Evolutionary conservation across 1,140 invertebrate species (phyloP).

Genomic region (Drosophila nannoptera): DNA sequence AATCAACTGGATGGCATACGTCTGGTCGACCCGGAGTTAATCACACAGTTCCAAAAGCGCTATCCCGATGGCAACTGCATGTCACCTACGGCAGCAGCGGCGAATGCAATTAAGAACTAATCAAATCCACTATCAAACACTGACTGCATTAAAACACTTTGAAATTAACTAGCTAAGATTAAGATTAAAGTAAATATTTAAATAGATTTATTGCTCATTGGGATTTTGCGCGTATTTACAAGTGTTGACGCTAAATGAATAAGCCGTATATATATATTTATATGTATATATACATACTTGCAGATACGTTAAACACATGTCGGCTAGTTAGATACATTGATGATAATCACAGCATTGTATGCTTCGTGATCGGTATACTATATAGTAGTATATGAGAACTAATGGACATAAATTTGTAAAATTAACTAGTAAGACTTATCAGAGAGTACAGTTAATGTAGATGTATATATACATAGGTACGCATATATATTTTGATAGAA

Average conservation of each 20-base stretch:
- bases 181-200: conserved; percentile 41
- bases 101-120: conserved; percentile 65
- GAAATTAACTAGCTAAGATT: background rate
- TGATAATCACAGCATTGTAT: conserved; percentile 35
- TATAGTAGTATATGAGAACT: conserved; percentile 2
- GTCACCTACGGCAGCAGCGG: conserved; percentile 65
- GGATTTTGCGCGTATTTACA: conserved; percentile 69
- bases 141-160: background rate
- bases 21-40: conserved; percentile 94
- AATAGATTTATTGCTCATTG: conserved; percentile 63
- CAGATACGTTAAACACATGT: background rate
- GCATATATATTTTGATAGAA: conserved; percentile 45
- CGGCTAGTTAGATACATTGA: conserved; percentile 10
- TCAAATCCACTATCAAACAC: background rate
- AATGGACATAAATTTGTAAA: conserved; percentile 44
- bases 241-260: conserved; percentile 18
- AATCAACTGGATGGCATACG: conserved; percentile 83
- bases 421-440: conserved; percentile 58
- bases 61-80: conserved; percentile 91
- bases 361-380: conserved; percentile 2
- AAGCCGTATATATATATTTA: conserved; percentile 13
- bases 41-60: conserved; percentile 91
- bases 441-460: conserved; percentile 42
- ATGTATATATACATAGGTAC: conserved; percentile 23
- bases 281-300: conserved; percentile 9